Evolutionary conservation across 2,888 invertebrate species (phyloP).

Genomic region (Noctua comes): DNA sequence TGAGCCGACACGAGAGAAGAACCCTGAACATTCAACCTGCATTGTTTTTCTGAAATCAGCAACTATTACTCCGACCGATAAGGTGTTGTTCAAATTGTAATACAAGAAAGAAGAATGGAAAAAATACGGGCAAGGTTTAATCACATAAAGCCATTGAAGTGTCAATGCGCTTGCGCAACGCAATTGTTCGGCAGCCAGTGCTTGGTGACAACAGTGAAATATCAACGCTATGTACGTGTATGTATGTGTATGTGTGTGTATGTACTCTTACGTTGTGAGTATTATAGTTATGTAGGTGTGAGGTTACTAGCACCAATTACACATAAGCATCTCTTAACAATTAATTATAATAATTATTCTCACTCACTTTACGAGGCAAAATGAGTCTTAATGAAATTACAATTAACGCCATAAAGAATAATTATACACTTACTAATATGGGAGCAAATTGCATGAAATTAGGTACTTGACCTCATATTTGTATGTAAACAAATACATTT

Average conservation of each 20-base stretch:
- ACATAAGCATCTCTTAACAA: neutral
- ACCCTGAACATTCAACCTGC: neutral
- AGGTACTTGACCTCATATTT: slow-evolving; percentile 33
- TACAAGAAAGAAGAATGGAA: neutral
- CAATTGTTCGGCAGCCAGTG: slow-evolving; percentile 27
- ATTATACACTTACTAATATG: slow-evolving; percentile 14
- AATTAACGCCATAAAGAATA: slow-evolving; percentile 27
- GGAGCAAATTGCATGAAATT: slow-evolving; percentile 17
- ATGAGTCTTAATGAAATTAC: slow-evolving; percentile 15
- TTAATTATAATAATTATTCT: slow-evolving; percentile 18
- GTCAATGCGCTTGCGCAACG: slow-evolving; percentile 33
- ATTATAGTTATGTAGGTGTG: neutral
- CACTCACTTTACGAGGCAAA: slow-evolving; percentile 3
- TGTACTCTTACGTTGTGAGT: neutral
- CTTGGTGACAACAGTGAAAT: slow-evolving; percentile 5
- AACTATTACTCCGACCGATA: too few relatives aligned
- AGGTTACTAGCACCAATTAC: neutral
- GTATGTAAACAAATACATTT: slow-evolving; percentile 9
- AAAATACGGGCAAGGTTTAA: neutral
- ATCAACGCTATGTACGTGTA: neutral
- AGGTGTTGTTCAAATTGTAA: neutral
- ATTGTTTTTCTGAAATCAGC: neutral
- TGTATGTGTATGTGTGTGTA: too few relatives aligned
- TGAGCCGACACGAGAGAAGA: neutral
- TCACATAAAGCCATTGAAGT: slow-evolving; percentile 27